These are phyloP conservation scores for Drosophila pseudoananassae DNA, from an alignment of 1,140 invertebrate genomes.

Conservation along the genomic window DNA sequence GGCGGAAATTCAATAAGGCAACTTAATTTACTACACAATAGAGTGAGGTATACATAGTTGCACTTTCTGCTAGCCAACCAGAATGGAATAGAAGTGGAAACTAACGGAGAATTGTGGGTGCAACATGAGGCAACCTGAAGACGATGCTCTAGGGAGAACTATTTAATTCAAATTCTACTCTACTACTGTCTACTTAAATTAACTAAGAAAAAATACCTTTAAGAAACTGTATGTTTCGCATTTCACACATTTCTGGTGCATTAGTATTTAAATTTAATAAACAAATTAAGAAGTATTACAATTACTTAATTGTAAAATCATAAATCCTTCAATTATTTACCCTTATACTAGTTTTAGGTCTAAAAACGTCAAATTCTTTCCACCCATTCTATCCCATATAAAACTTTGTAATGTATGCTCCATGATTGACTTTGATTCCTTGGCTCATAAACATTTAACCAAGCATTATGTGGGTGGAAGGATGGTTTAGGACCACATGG, in stretches of 20 bases:
- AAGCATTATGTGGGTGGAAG: not conserved
- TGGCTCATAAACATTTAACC: not conserved
- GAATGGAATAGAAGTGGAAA: conserved; percentile 1
- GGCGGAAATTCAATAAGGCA: conserved; percentile 19
- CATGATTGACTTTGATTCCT: not conserved
- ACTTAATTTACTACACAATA: conserved; percentile 9
- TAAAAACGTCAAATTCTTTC: not conserved
- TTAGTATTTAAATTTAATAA: too few relatives aligned
- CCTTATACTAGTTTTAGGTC: too few relatives aligned
- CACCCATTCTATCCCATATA: too few relatives aligned
- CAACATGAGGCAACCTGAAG: not conserved
- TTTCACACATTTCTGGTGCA: too few relatives aligned
- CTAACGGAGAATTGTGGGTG: not conserved
- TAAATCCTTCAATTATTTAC: too few relatives aligned
- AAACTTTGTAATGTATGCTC: not conserved
- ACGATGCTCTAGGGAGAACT: not conserved
- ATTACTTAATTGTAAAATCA: too few relatives aligned
- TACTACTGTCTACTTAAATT: too few relatives aligned
- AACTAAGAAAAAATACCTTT: too few relatives aligned
- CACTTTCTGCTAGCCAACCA: conserved; percentile 10
- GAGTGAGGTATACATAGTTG: not conserved
- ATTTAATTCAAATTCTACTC: too few relatives aligned
- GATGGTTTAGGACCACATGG: not conserved
- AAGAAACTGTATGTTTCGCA: too few relatives aligned
- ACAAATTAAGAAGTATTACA: too few relatives aligned